Evolutionary conservation across 2,113 vertebrate genomes (phyloP).

Genomic region (Pipra filicauda): DNA sequence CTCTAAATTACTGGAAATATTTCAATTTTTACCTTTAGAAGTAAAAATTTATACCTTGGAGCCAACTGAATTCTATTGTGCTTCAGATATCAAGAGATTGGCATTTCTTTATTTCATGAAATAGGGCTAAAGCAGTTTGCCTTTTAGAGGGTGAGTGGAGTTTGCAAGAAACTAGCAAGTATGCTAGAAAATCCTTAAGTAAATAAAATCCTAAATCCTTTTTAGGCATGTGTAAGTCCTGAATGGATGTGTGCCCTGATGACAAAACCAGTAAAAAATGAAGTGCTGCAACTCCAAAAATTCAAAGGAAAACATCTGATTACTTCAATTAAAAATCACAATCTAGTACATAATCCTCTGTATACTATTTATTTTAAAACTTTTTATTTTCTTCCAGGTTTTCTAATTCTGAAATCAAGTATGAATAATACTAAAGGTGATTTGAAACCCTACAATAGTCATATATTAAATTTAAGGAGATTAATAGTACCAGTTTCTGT

Average conservation of each 20-base stretch:
- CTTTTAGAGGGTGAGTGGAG: neutral
- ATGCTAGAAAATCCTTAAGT: neutral
- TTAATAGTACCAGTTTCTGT: neutral
- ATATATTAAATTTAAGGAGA: neutral
- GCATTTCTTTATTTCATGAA: neutral
- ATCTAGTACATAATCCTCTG: neutral
- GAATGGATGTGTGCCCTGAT: neutral
- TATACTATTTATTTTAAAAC: neutral
- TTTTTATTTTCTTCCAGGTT: neutral
- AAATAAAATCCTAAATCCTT: neutral
- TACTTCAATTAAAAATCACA: neutral
- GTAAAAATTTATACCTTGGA: neutral
- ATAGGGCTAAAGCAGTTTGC: neutral
- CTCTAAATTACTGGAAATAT: neutral
- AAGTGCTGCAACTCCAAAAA: neutral
- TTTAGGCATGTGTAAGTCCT: neutral
- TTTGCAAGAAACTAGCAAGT: neutral
- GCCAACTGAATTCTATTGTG: neutral
- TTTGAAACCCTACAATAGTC: neutral
- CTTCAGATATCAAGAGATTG: neutral
- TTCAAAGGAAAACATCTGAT: neutral
- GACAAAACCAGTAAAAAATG: neutral
- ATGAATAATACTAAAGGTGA: neutral
- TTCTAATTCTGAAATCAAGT: neutral
- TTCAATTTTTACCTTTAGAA: neutral